Evolutionary conservation across 2,113 vertebrate species (phyloP).

Genomic region (Planiliza haematocheilus): DNA sequence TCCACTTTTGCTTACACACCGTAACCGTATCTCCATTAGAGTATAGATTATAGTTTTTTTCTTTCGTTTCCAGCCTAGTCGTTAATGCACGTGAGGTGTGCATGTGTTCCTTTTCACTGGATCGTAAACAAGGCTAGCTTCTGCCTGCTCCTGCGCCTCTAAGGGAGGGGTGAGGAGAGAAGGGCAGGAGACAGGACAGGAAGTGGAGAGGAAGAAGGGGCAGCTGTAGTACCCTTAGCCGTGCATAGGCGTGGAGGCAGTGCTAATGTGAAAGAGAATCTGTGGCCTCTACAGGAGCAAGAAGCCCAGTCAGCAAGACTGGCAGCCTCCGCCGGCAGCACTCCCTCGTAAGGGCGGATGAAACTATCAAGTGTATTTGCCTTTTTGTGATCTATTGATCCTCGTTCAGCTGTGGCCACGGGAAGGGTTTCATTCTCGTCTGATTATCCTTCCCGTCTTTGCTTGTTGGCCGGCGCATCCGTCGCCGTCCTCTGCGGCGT

Average conservation of each 20-base stretch:
- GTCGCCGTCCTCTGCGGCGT: neutral
- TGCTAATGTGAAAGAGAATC: conserved; percentile 69
- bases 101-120: neutral
- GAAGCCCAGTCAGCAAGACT: conserved; percentile 68
- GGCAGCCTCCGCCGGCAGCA: conserved; percentile 34
- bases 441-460: conserved; percentile 33
- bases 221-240: conserved; percentile 38
- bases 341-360: conserved; percentile 42
- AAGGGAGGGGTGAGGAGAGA: neutral
- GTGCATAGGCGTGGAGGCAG: conserved; percentile 44
- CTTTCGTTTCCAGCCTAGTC: neutral
- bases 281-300: conserved; percentile 44
- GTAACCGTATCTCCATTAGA: neutral
- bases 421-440: conserved; percentile 39
- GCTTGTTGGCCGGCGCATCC: conserved; percentile 2
- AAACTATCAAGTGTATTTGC: conserved; percentile 62
- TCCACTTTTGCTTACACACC: neutral
- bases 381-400: conserved; percentile 76
- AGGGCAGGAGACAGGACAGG: conserved; percentile 39
- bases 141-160: neutral
- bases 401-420: conserved; percentile 50
- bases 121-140: neutral
- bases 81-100: no score
- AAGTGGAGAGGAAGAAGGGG: conserved; percentile 39
- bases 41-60: neutral